Evolutionary conservation across 2,888 invertebrate species (phyloP), one percentile per base, ranked within the genome.

Genomic region (Leptopilina myrica): DNA sequence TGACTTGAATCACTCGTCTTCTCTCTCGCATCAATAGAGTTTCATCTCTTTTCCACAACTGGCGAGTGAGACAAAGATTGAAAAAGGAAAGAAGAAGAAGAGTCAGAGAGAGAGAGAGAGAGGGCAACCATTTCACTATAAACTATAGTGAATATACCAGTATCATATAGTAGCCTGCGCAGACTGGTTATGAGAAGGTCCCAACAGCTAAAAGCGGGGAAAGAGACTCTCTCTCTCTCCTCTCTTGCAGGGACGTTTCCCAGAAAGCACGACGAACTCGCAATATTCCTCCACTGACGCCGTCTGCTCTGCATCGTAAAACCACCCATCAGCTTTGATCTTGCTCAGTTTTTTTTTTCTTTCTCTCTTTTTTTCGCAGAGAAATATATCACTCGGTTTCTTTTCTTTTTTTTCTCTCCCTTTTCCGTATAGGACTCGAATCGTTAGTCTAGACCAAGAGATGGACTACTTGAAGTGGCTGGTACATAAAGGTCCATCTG

Each of bases 241-340:
- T 75, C 66, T 56, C 77, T 76, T 78, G 11, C 49, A 12, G 49
- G 84, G 80, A 86, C 82, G 79, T 84, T 86, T 82, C 84, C 69
- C 53, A 86, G 87, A 87, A 87, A 87, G 86, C 85, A 85, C 81
- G 84, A 85, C 83, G 84, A 81, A 69, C 69, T 73, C 76, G 64
- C 77, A 66, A 78, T 77, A 65, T 76, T 62, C 64, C 59, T 67
- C 64, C 67, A 66, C 66, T 56, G 73, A 62, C 67, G 67, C 77
- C 62, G 46, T 76, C 65, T 75, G 64, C 62, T 77, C 65, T 26
- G 49, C 59, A 76, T 64, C 15, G 73, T 73, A 73, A 73, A 73
- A 73, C 33, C 56, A 53, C 73, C 73, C 40, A 64, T 40, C 40
- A 26, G 56, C 56, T 73, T 73, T 73, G 53, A 73, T 73, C 33